A percentile compares a stretch with the other conserved stretches of the same genome.
These are phyloP conservation scores for Seriola aureovittata DNA, from an alignment of 2,113 vertebrate genomes.

Conservation along the genomic window DNA sequence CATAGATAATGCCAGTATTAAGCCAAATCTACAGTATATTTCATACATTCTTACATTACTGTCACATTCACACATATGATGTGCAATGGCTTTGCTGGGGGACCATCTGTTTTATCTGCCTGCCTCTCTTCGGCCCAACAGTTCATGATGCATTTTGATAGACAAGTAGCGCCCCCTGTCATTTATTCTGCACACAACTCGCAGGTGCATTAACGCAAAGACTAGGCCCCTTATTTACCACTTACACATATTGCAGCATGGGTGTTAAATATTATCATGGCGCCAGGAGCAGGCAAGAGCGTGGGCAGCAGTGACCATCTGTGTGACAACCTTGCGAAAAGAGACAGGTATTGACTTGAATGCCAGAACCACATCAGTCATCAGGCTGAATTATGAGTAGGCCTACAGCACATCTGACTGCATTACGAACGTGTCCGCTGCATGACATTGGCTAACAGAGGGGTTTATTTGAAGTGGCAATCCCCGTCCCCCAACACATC, in stretches of 20 bases:
- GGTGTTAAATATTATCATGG: not conserved
- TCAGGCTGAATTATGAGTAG: not conserved
- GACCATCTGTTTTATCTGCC: not conserved
- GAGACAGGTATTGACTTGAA: not conserved
- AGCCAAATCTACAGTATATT: not conserved
- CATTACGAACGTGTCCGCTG: constrained; percentile 35
- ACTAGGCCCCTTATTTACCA: constrained; percentile 39
- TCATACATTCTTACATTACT: not conserved
- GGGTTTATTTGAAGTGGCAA: not conserved
- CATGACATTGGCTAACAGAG: constrained; percentile 27
- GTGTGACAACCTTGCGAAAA: not conserved
- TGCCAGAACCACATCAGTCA: constrained; percentile 11
- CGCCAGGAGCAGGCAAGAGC: not conserved
- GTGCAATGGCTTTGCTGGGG: not conserved
- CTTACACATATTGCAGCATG: constrained; percentile 3
- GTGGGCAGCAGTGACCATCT: not conserved
- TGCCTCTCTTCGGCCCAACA: not conserved
- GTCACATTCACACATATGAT: not conserved
- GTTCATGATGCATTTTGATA: constrained; percentile 14
- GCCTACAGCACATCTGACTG: constrained; percentile 7
- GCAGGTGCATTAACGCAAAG: constrained; percentile 41
- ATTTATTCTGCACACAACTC: constrained; percentile 27
- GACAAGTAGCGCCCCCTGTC: constrained; percentile 71
- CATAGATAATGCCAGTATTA: not conserved
- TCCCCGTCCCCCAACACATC: not conserved